Evolutionary conservation across 2,113 vertebrate genomes (phyloP).

Genomic region (Pelmatolapia mariae): DNA sequence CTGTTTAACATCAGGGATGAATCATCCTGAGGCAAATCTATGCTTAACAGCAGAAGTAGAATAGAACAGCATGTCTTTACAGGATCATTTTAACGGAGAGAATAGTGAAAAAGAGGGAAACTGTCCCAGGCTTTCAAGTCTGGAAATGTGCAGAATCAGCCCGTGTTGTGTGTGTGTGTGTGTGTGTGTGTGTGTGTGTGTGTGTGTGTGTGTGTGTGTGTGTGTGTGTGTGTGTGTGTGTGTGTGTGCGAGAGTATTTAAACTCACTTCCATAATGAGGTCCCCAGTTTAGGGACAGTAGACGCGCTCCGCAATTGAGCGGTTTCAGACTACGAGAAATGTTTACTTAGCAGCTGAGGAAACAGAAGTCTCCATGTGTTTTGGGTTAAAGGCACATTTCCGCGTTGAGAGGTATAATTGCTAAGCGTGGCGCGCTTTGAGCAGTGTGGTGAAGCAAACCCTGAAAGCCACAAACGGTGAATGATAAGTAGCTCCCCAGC

Average conservation of each 20-base stretch:
- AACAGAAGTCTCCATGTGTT: constrained; percentile 85
- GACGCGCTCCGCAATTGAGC: constrained; percentile 49
- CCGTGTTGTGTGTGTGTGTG: neutral
- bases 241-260: neutral
- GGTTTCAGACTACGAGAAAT: constrained; percentile 76
- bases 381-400: constrained; percentile 82
- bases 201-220: neutral
- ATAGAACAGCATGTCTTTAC: neutral
- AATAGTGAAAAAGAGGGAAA: constrained; percentile 1
- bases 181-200: neutral
- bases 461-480: constrained; percentile 71
- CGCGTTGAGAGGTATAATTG: constrained; percentile 76
- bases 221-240: neutral
- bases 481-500: constrained; percentile 65
- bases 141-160: constrained; percentile 32
- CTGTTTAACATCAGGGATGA: constrained; percentile 53
- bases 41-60: constrained; percentile 6
- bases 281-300: constrained; percentile 43
- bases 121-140: neutral
- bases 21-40: constrained; percentile 40
- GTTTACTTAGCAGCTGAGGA: constrained; percentile 87
- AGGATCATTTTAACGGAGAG: neutral
- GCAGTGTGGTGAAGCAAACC: constrained; percentile 61
- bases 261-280: constrained; percentile 43
- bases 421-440: constrained; percentile 69